Base-by-base conservation (phyloP, 2,113 vertebrate species). In the Labeo rohita region DNA sequence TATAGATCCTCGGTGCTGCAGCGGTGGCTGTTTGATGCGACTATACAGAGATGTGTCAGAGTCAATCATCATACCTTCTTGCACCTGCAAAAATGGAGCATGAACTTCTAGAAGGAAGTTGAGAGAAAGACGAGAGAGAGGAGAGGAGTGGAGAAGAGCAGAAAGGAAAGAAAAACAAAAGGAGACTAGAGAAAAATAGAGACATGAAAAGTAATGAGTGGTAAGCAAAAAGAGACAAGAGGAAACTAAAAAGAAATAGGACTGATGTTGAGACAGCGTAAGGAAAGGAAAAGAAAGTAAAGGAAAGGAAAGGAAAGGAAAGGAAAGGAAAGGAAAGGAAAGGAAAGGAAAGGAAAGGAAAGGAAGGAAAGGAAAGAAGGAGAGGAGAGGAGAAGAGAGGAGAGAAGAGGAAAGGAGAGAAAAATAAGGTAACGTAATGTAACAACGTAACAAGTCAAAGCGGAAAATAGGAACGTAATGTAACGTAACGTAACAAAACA, bases 241-340 rank as follows among this genome's bases (percentile, higher is more conserved):
- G 11, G 9, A 74, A 73, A 73, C 16, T n/a, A 36, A 73, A 73
- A 73, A 3, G 11, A 21, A 13, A 6, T 52, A 65, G 68, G 28
- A 28, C 23, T 52, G 13, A 12, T 12, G 4, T 4, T 15, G 4
- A 52, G 50, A 52, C 50, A 52, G 13, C 5, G 39, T 39, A 61
- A 21, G 23, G 47, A 36, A 52, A 84, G 12, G 21, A 61, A 81
- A 86, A 15, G 70, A 83, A 65, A 75, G 28, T 50, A 73, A 68
- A n/a, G 63, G 10, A 86, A 39, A 8, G 28, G 10, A 28, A 15
- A 77, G 39, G 23, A 39, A 43, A 77, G 86, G 70, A 88, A 90
- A 91, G 90, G 87, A 91, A 89, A 91, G 90, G 90, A 76, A 87
- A 82, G 88, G 89, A 90, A 93, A 92, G 39, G n/a, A 3, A 21